phyloP scores from a whole-genome alignment of 2,888 invertebrate genomes.

The Orthosia gothica region DNA sequence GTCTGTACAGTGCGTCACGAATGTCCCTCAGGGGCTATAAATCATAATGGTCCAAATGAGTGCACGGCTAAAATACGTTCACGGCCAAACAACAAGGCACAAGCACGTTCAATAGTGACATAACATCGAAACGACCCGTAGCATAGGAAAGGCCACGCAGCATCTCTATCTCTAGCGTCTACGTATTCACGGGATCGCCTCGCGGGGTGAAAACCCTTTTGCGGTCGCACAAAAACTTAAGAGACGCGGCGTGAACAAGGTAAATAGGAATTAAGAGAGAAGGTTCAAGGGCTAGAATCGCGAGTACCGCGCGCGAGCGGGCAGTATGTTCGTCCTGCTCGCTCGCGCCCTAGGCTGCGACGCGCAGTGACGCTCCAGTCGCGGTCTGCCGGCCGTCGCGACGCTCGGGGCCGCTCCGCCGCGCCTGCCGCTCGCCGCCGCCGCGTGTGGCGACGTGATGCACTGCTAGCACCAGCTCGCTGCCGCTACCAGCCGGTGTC shows the following conservation, averaged over 20 bases:
- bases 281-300: constrained; percentile 90
- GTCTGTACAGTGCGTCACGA: constrained; percentile 63
- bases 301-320: constrained; percentile 78
- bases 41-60: constrained; percentile 77
- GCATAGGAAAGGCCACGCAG: constrained; percentile 87
- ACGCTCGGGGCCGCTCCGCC: constrained; percentile 89
- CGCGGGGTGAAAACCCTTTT: constrained; percentile 90
- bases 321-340: constrained; percentile 88
- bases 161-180: constrained; percentile 89
- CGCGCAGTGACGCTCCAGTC: constrained; percentile 90
- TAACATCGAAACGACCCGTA: constrained; percentile 86
- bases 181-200: constrained; percentile 83
- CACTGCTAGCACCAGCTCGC: constrained; percentile 80
- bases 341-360: constrained; percentile 88
- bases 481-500: constrained; percentile 59
- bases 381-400: constrained; percentile 91
- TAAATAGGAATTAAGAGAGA: constrained; percentile 85
- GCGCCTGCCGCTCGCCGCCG: constrained; percentile 82
- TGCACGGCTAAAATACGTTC: constrained; percentile 84
- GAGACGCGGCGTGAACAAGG: constrained; percentile 81
- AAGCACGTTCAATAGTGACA: constrained; percentile 89
- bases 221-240: constrained; percentile 85
- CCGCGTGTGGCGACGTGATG: constrained; percentile 82
- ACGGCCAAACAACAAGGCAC: constrained; percentile 87
- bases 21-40: constrained; percentile 73